Evolutionary conservation across 2,113 vertebrate genomes (phyloP).

Genomic region (Datnioides undecimradiatus): DNA sequence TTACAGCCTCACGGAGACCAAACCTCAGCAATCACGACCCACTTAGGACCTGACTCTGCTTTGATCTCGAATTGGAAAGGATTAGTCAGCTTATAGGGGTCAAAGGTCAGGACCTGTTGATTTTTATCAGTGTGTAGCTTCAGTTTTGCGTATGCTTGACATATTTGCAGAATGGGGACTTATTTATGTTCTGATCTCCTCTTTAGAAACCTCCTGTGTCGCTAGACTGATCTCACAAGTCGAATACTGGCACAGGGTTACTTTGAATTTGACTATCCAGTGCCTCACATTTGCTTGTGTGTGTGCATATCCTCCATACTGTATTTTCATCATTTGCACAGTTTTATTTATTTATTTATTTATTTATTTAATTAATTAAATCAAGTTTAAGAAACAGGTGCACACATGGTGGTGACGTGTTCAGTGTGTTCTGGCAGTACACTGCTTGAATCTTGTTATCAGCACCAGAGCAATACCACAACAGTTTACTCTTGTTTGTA

Average conservation of each 20-base stretch:
- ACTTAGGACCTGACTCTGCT: not conserved
- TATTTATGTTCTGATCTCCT: not conserved
- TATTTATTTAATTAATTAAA: too few relatives aligned
- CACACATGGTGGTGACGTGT: too few relatives aligned
- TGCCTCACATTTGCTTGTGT: not conserved
- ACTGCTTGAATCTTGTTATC: not conserved
- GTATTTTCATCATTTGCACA: not conserved
- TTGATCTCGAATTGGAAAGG: conserved; percentile 22
- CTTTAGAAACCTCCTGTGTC: too few relatives aligned
- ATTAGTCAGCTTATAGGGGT: conserved; percentile 24
- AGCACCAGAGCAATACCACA: not conserved
- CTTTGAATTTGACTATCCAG: not conserved
- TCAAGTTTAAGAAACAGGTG: too few relatives aligned
- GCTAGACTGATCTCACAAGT: not conserved
- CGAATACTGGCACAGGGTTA: not conserved
- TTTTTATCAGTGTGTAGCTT: not conserved
- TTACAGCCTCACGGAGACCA: conserved; percentile 9
- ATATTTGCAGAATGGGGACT: too few relatives aligned
- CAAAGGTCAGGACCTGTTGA: conserved; percentile 34
- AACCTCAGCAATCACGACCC: not conserved
- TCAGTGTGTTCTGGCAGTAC: too few relatives aligned
- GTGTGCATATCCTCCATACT: not conserved
- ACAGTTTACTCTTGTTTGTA: not conserved
- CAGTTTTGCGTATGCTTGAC: not conserved
- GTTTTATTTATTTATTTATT: not conserved